Evolutionary conservation across 2,113 vertebrate genomes (phyloP).

Genomic region (Eurypyga helias): DNA sequence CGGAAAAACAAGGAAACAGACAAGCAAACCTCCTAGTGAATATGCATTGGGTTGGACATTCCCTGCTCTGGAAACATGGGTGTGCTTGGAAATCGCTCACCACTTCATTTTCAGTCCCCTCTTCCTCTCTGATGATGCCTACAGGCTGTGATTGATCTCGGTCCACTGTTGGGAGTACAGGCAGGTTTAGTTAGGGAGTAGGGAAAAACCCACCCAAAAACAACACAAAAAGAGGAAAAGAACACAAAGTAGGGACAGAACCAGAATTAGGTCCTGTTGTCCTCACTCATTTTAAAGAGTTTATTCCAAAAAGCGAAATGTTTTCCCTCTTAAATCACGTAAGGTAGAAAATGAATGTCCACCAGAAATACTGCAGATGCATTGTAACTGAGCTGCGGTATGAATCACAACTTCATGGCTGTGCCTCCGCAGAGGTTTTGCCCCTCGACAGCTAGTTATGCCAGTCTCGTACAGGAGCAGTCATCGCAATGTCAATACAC

Average conservation of each 20-base stretch:
- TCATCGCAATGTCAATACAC: not conserved
- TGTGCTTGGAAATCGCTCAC: not conserved
- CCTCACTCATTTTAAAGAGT: not conserved
- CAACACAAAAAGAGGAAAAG: not conserved
- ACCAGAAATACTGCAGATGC: not conserved
- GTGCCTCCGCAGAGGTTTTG: not conserved
- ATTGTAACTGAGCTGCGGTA: not conserved
- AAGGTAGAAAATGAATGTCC: not conserved
- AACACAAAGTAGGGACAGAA: not conserved
- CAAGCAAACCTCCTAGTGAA: not conserved
- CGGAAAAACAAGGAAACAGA: not conserved
- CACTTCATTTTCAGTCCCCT: not conserved
- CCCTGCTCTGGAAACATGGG: not conserved
- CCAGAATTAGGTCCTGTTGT: not conserved
- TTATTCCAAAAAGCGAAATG: not conserved
- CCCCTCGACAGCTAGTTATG: not conserved
- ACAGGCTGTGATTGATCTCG: not conserved
- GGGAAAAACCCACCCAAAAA: rapidly evolving
- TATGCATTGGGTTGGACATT: not conserved
- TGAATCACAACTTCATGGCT: not conserved
- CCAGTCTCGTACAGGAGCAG: not conserved
- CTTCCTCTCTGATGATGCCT: not conserved
- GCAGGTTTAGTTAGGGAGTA: not conserved
- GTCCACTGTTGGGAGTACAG: not conserved
- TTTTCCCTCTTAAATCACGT: not conserved